Evolutionary conservation across 1,140 invertebrate genomes (phyloP), one percentile per base, ranked within the genome.

Genomic region (Aricia agestis): DNA sequence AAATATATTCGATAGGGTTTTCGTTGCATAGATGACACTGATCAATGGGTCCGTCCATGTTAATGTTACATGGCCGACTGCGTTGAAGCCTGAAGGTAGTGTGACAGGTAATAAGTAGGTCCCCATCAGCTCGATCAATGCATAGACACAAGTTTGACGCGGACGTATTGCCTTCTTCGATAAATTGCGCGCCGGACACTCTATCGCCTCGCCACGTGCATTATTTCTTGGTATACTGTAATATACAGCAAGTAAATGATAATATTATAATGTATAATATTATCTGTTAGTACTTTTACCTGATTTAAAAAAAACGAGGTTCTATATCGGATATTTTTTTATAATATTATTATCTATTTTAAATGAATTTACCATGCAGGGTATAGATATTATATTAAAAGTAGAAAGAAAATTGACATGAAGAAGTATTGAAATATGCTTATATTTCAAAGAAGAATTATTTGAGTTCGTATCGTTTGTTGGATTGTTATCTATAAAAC

Each of bases 51-150:
- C 59, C 9, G 45, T 52, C 45, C 45, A 52, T 52, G 45, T 52
- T 52, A 52, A 52, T 52, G 45, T 52, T 52, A 52, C 45, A 52
- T 52, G 45, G 45, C 11, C 1, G 45, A 15, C 6, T 4, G 45
- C 2, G 36, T 36, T 36, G 36, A 36, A 63, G 59, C 6, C 10
- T 63, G 59, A 63, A 19, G 59, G 59, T 63, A 63, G 18, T 63
- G 59, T 63, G 59, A 63, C 59, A 63, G 59, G 59, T 63, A 63
- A 63, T 63, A 63, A 63, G 25, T 63, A 63, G 59, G 59, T 63
- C 17, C n/a, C 59, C 18, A 19, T 19, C 17, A 19, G 17, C 17
- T 63, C 59, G 59, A 63, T 19, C 59, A 25, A 63, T 63, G 59
- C 59, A 63, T 63, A 25, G 59, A 63, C 19, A 63, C 18, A 18